These are phyloP conservation scores for Archaeoteleia sp. DNA, from an alignment of 2,888 invertebrate genomes.

Conservation along the genomic window DNA sequence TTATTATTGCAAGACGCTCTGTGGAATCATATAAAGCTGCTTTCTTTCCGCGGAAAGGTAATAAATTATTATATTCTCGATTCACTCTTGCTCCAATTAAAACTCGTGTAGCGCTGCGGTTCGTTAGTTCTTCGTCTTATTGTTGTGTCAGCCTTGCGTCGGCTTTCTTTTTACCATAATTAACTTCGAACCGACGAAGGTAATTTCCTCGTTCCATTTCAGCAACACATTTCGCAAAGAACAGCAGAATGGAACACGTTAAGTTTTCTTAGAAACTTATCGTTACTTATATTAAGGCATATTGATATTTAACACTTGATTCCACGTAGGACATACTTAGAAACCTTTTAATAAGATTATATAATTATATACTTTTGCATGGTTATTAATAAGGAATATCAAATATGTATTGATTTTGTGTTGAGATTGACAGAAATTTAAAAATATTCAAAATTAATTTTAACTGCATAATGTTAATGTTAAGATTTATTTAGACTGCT, in stretches of 20 bases:
- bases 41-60: conserved; percentile 19
- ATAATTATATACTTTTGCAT: no score
- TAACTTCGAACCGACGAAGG: conserved; percentile 18
- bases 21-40: conserved; percentile 17
- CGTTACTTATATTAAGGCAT: background rate
- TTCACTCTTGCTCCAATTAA: conserved; percentile 54
- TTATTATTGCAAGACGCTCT: conserved; percentile 28
- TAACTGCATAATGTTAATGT: no score
- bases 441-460: no score
- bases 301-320: background rate
- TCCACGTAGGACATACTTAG: no score
- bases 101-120: conserved; percentile 40
- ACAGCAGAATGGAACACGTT: conserved; percentile 6
- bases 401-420: no score
- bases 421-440: no score
- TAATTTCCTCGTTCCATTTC: conserved; percentile 27
- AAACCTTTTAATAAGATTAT: background rate
- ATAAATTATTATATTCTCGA: conserved; percentile 37
- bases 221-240: background rate
- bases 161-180: conserved; percentile 36
- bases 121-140: conserved; percentile 28
- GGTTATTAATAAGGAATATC: no score
- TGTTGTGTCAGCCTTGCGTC: conserved; percentile 18
- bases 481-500: no score
- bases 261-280: conserved; percentile 6